Conservation (phyloP, 2,113 vertebrate species). For the Miniopterus natalensis region DNA sequence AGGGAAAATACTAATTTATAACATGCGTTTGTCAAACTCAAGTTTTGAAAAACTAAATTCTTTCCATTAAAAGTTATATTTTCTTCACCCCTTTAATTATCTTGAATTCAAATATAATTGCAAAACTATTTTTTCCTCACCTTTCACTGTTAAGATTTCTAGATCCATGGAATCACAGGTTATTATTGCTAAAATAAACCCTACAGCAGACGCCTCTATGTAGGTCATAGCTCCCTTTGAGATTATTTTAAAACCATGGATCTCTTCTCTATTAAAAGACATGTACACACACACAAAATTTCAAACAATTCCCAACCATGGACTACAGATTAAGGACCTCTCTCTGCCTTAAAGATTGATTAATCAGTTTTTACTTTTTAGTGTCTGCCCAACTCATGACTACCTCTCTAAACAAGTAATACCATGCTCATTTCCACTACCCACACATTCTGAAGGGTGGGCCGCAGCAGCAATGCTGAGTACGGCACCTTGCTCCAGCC, state of each 20-base stretch:
- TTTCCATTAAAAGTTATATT: constrained; percentile 57
- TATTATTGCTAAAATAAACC: constrained; percentile 2
- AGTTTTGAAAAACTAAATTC: constrained; percentile 51
- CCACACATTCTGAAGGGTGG: background rate
- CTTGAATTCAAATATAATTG: constrained; percentile 39
- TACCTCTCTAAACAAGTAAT: constrained; percentile 44
- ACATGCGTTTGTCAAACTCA: constrained; percentile 16
- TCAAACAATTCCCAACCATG: background rate
- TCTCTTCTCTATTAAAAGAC: constrained; percentile 34
- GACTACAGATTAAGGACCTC: constrained; percentile 20
- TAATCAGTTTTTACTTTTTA: background rate
- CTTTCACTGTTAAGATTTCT: constrained; percentile 50
- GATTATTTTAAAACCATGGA: constrained; percentile 6
- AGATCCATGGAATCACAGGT: constrained; percentile 11
- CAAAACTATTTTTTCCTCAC: constrained; percentile 46
- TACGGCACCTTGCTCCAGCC: background rate
- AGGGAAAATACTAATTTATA: constrained; percentile 45
- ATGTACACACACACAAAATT: background rate
- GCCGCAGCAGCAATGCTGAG: background rate
- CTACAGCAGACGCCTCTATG: background rate
- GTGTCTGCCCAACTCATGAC: background rate
- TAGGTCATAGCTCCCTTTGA: constrained; percentile 16
- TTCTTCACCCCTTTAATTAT: constrained; percentile 51
- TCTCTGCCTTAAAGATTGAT: background rate
- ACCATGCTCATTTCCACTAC: background rate